Conservation (phyloP, 2,888 invertebrate genomes). For the Ophraella communa region DNA sequence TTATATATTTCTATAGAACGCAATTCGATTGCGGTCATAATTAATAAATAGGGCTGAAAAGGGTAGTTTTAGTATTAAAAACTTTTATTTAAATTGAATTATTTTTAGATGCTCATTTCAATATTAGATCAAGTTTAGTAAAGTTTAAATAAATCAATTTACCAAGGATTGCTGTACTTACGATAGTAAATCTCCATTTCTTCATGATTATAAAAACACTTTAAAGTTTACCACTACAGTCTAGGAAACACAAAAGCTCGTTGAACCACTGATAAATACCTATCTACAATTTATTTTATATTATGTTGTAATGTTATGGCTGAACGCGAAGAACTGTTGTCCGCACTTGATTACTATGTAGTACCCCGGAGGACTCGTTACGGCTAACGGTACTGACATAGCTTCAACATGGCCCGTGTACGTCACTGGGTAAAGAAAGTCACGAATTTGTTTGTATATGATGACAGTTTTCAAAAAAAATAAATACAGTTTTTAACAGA, state of each 20-base stretch:
- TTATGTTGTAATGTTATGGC: slow-evolving; percentile 26
- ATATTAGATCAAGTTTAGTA: not conserved
- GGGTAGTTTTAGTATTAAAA: no score
- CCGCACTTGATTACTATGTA: slow-evolving; percentile 45
- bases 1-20: no score
- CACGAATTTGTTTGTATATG: slow-evolving; percentile 23
- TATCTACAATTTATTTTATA: slow-evolving; percentile 16
- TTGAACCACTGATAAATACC: slow-evolving; percentile 8
- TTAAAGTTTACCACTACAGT: not conserved
- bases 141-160: not conserved
- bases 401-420: slow-evolving; percentile 42
- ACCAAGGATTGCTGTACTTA: slow-evolving; percentile 7
- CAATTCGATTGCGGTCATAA: no score
- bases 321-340: slow-evolving; percentile 48
- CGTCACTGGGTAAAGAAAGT: slow-evolving; percentile 33
- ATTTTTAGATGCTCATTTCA: no score
- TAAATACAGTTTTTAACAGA: not conserved
- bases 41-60: no score
- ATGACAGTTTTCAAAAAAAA: slow-evolving; percentile 4
- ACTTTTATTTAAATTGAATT: no score
- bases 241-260: slow-evolving; percentile 1
- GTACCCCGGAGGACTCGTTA: slow-evolving; percentile 45
- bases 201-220: slow-evolving; percentile 11
- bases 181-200: slow-evolving; percentile 11
- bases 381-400: slow-evolving; percentile 51